A percentile compares a stretch with the other conserved stretches of the same genome.
Evolutionary conservation across 2,797 vertebrate genomes (phyloP).

Genomic region (Sciurus carolinensis): DNA sequence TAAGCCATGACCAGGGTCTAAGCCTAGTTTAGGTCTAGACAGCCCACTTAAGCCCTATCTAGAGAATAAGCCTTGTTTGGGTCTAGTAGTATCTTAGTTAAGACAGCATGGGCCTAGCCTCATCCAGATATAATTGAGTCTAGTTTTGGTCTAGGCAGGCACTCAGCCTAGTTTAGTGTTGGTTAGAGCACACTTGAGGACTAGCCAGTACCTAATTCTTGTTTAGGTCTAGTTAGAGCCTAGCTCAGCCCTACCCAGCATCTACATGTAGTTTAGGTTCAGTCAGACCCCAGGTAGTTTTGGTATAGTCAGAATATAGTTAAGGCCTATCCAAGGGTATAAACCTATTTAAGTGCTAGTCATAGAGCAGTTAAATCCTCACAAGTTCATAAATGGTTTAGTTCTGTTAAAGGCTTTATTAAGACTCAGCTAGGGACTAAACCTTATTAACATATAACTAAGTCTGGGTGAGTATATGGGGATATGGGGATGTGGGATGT

Average conservation of each 20-base stretch:
- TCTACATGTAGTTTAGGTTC: background rate
- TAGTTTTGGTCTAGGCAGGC: background rate
- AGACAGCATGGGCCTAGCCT: background rate
- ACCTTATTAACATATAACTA: too few species aligned
- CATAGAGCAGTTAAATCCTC: background rate
- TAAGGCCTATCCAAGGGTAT: background rate
- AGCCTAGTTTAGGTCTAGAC: background rate
- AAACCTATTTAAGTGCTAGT: background rate
- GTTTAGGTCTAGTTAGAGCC: background rate
- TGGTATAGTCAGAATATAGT: background rate
- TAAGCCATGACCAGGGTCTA: too few species aligned
- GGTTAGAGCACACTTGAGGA: background rate
- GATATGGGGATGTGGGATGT: too few species aligned
- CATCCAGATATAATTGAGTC: background rate
- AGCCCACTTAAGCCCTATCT: too few species aligned
- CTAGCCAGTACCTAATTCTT: background rate
- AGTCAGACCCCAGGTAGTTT: background rate
- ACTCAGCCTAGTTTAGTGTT: background rate
- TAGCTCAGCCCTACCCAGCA: background rate
- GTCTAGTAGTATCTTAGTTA: background rate
- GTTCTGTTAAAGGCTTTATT: background rate
- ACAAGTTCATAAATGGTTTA: background rate
- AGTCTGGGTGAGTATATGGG: too few species aligned
- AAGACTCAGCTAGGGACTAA: background rate
- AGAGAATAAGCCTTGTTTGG: too few species aligned